Evolutionary conservation across 1,140 invertebrate species (phyloP).

Genomic region (Trachymyrmex cornetzi): DNA sequence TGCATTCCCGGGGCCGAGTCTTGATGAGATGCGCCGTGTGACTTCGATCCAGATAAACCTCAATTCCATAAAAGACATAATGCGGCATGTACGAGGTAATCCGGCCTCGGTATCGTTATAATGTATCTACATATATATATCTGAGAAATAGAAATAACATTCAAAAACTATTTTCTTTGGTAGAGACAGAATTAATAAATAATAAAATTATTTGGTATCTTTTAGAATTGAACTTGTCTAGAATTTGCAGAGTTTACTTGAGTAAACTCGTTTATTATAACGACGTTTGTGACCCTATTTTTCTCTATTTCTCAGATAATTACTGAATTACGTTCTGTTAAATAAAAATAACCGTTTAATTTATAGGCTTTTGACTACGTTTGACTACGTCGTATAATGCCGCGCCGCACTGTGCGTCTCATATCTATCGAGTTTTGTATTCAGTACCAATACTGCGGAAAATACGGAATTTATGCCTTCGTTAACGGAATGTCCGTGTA

Average conservation of each 20-base stretch:
- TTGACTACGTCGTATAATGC: neutral
- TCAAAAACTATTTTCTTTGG: neutral
- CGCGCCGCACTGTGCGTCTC: neutral
- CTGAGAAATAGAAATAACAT: no score
- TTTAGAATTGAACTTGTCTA: neutral
- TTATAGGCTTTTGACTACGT: neutral
- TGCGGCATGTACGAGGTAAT: neutral
- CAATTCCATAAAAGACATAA: slow-evolving; percentile 40
- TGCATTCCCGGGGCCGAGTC: slow-evolving; percentile 36
- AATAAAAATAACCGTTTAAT: slow-evolving; percentile 8
- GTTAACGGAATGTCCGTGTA: slow-evolving; percentile 63
- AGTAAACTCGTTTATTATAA: neutral
- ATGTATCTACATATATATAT: no score
- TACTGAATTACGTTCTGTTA: neutral
- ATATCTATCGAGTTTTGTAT: neutral
- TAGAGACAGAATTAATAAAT: neutral
- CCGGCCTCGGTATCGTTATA: neutral
- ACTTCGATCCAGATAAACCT: slow-evolving; percentile 28
- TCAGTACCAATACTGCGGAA: neutral
- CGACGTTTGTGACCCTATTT: neutral
- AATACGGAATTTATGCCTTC: slow-evolving; percentile 63
- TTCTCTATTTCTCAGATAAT: neutral
- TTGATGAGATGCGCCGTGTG: slow-evolving; percentile 7
- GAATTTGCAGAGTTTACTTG: neutral
- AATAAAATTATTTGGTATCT: neutral